These are phyloP conservation scores for Sylvietta virens DNA, from an alignment of 2,113 vertebrate species.

Conservation along the genomic window DNA sequence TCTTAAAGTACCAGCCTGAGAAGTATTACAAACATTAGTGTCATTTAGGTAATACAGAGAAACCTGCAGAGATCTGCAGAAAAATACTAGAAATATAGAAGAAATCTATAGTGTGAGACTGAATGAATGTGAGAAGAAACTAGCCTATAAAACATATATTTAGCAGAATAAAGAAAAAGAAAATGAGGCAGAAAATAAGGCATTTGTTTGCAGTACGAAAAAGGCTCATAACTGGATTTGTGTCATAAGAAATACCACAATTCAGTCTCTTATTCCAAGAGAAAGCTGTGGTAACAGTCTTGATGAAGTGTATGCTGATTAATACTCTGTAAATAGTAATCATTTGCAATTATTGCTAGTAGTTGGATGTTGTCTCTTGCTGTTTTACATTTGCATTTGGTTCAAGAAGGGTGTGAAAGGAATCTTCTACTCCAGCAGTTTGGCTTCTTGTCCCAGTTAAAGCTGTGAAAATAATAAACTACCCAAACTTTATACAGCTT, in stretches of 20 bases:
- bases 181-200: not conserved
- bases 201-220: not conserved
- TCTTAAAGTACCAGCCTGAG: not conserved
- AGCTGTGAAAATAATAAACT: not conserved
- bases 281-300: conserved; percentile 17
- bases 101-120: not conserved
- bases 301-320: conserved; percentile 26
- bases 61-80: not conserved
- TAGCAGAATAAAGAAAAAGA: not conserved
- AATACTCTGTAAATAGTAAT: conserved; percentile 47
- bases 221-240: not conserved
- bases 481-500: not conserved
- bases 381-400: not conserved
- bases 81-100: not conserved
- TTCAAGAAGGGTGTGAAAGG: not conserved
- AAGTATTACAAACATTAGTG: not conserved
- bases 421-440: not conserved
- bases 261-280: conserved; percentile 8
- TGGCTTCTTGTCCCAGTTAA: not conserved
- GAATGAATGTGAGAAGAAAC: not conserved
- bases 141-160: not conserved
- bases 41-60: not conserved
- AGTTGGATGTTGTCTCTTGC: not conserved
- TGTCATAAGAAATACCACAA: not conserved
- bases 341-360: conserved; percentile 28